Conservation (phyloP, 2,113 vertebrate species). For the Burhinus bistriatus region DNA sequence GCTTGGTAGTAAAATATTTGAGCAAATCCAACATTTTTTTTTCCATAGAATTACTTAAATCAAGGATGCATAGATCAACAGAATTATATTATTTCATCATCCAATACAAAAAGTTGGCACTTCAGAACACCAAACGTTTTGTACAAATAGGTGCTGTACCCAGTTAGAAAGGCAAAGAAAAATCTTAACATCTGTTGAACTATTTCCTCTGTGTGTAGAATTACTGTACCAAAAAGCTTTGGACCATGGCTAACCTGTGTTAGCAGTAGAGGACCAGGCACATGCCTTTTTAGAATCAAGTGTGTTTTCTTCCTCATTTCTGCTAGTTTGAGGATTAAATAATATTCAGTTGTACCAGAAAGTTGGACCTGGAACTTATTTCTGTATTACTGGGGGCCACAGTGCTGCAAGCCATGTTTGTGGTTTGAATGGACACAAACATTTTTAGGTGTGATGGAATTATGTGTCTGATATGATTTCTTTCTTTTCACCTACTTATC, state of each 20-base stretch:
- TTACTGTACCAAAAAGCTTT: not conserved
- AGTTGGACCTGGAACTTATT: not conserved
- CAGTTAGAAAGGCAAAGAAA: not conserved
- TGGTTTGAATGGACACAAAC: not conserved
- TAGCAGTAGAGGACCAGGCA: not conserved
- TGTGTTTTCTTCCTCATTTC: not conserved
- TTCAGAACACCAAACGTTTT: not conserved
- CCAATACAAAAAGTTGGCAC: not conserved
- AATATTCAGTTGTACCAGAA: not conserved
- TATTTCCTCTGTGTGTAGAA: not conserved
- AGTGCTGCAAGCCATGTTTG: not conserved
- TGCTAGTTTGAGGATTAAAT: not conserved
- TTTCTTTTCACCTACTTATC: not conserved
- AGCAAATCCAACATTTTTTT: not conserved
- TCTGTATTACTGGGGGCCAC: fast-evolving
- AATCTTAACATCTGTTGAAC: not conserved
- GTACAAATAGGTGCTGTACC: not conserved
- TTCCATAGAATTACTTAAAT: not conserved
- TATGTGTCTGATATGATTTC: not conserved
- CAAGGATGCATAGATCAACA: not conserved
- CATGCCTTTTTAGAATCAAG: not conserved
- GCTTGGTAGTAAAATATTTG: not conserved
- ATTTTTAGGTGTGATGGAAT: not conserved
- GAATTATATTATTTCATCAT: not conserved
- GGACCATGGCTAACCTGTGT: not conserved